Percentiles rank a stretch among this genome's conserved stretches.
These are phyloP conservation scores for Atrichornis clamosus DNA, from an alignment of 2,113 vertebrate species.

Conservation along the genomic window DNA sequence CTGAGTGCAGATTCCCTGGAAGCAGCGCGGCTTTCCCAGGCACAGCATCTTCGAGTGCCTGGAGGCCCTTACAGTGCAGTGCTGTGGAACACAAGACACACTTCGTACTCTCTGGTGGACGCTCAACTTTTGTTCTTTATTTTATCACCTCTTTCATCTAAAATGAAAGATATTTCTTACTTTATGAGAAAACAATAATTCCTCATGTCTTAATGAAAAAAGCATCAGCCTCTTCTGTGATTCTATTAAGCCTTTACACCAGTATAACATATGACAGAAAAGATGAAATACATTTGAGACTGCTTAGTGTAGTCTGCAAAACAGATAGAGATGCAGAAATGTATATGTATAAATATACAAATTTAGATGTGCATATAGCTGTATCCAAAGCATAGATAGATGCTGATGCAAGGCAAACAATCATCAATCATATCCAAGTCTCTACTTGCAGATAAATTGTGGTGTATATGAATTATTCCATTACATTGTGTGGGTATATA, in stretches of 20 bases:
- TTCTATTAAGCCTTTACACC: not conserved
- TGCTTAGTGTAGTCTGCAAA: not conserved
- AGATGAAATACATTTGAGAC: not conserved
- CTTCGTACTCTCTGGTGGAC: not conserved
- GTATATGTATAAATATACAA: not conserved
- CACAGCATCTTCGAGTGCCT: not conserved
- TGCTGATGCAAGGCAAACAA: not conserved
- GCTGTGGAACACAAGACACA: not conserved
- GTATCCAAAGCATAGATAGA: not conserved
- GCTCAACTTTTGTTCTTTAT: not conserved
- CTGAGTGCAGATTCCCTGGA: not conserved
- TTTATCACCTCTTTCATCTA: not conserved
- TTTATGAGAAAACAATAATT: conserved; percentile 12
- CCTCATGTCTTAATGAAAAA: not conserved
- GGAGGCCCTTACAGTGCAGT: fast-evolving
- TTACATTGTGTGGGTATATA: not conserved
- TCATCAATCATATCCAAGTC: not conserved
- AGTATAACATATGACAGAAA: not conserved
- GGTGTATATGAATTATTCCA: not conserved
- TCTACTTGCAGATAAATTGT: not conserved
- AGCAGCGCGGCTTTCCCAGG: not conserved
- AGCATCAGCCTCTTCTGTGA: not conserved
- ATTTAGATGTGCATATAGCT: not conserved
- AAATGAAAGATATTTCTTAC: not conserved
- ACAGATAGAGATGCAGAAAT: not conserved